Percentiles rank a stretch among this genome's conserved stretches.
phyloP scores from a whole-genome alignment of 2,113 vertebrate species.

The Neodon shergylaensis region DNA sequence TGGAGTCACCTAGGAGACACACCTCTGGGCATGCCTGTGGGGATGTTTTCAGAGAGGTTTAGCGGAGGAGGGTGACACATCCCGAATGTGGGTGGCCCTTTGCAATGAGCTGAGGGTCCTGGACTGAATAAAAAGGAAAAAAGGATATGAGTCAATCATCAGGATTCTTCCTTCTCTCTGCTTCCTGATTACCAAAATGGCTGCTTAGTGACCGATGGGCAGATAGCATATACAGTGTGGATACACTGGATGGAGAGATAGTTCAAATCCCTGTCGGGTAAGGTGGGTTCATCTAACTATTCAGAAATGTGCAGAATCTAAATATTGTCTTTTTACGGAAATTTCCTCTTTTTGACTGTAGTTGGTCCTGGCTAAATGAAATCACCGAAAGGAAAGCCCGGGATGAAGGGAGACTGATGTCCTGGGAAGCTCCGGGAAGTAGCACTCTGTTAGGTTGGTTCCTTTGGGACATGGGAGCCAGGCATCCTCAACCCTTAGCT shows the following conservation, averaged over 20 bases:
- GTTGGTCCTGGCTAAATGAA: background rate
- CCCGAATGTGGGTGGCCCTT: background rate
- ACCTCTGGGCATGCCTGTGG: background rate
- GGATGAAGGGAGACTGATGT: background rate
- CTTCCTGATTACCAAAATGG: background rate
- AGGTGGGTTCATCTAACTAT: background rate
- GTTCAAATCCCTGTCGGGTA: background rate
- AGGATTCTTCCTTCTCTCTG: background rate
- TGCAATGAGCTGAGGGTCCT: background rate
- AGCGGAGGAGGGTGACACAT: background rate
- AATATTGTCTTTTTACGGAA: background rate
- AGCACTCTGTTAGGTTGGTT: no score
- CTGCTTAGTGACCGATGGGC: background rate
- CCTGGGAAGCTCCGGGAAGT: background rate
- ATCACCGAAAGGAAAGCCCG: background rate
- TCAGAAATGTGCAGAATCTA: background rate
- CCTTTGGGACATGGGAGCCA: background rate
- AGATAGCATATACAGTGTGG: background rate
- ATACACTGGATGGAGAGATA: background rate
- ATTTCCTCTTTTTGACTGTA: background rate
- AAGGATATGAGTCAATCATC: background rate
- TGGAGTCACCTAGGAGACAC: background rate
- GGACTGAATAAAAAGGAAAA: background rate
- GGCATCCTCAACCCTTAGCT: background rate
- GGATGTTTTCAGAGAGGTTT: background rate